phyloP scores from a whole-genome alignment of 2,888 invertebrate genomes.

The Cheilosia urbana region DNA sequence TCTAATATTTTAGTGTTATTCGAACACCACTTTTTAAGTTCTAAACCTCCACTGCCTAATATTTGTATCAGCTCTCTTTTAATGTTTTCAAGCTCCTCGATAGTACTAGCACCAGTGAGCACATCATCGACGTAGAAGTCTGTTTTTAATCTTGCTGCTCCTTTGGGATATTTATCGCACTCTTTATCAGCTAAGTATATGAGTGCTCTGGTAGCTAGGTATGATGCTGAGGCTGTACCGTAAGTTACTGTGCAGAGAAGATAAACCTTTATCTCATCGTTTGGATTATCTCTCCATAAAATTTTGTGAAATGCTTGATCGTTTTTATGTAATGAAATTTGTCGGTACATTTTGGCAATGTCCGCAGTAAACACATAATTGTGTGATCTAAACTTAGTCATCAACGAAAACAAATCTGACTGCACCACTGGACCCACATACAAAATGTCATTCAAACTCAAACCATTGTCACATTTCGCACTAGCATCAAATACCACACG shows the following conservation, averaged over 20 bases:
- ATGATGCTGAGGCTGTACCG: too few species aligned
- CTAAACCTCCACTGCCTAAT: conserved; percentile 14
- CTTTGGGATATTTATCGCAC: too few species aligned
- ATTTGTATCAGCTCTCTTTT: conserved; percentile 8
- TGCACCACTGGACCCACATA: conserved; percentile 19
- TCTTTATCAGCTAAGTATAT: too few species aligned
- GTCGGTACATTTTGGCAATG: conserved; percentile 28
- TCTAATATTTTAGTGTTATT: not conserved
- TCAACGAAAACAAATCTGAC: conserved; percentile 12
- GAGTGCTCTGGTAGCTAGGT: too few species aligned
- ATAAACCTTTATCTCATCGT: too few species aligned
- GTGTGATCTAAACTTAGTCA: conserved; percentile 15
- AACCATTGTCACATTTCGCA: not conserved
- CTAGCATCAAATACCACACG: conserved; percentile 9
- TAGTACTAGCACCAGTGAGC: conserved; percentile 7
- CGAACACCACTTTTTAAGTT: conserved; percentile 19
- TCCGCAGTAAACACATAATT: conserved; percentile 29
- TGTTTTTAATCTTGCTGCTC: not conserved
- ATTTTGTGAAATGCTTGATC: too few species aligned
- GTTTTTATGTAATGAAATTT: not conserved
- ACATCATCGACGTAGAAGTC: conserved; percentile 34
- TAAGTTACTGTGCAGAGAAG: too few species aligned
- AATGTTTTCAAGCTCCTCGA: conserved; percentile 6
- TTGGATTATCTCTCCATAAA: too few species aligned
- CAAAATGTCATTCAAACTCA: conserved; percentile 13